Evolutionary conservation across 2,888 invertebrate genomes (phyloP), one percentile per base, ranked within the genome.

Genomic region (Drosophila peninsularis): DNA sequence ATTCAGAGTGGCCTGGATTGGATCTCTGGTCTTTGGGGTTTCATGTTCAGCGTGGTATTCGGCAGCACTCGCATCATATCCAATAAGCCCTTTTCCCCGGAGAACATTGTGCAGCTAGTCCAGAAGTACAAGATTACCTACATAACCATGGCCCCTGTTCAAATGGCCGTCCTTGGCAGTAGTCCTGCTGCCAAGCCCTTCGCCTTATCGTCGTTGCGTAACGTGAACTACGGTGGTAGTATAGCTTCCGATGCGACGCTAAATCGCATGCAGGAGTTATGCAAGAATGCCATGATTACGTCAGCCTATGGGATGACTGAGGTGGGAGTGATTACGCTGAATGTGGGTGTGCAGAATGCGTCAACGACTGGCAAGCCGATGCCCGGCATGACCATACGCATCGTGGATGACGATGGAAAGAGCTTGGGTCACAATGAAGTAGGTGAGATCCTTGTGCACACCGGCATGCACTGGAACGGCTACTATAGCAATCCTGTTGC

Each of bases 361-460:
- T 72, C 76, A 5, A 73, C 89, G 0, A 88, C 83, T 3, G 91
- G 92, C 6, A 73, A 73, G 24, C 41, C 89, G 0, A 4, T 50
- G 11, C 71, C 83, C 1, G 82, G 84, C 32, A 36, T 82, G 0
- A 62, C 67, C 13, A 39, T 86, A 1, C 87, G 84, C 32, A 90
- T 92, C 56, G 60, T 90, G 5, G 75, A 90, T 61, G 88, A 90
- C 0, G 44, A 81, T 7, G 89, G 87, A 3, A 60, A 81, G 0
- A 71, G 63, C 30, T 57, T 91, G 54, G 82, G 76, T 0, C 66
- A 76, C 7, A 80, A 84, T 50, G 69, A 90, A 58, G 52, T 73
- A 0, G 92, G 92, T 3, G 91, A 92, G 69, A 84, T 92, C 57
- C 75, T 68, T 13, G 62, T 80, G 3, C 74, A 80, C 21, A 74